Percentiles rank a stretch among this genome's conserved stretches.
Evolutionary conservation across 2,888 invertebrate genomes (phyloP).

Genomic region (Ariolimax columbianus): DNA sequence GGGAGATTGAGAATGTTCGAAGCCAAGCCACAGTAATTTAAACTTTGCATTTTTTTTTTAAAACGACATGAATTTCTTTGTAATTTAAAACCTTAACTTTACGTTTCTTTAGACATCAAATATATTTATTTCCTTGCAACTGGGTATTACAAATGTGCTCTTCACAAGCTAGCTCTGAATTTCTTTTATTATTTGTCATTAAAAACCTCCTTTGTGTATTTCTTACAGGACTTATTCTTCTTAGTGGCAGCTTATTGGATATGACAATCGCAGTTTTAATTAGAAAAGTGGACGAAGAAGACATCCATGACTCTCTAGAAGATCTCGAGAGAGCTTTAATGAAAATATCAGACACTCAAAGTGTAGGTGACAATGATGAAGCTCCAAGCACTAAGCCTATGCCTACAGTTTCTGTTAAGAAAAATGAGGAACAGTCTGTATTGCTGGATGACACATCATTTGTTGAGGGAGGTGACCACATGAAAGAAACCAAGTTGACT

Average conservation of each 20-base stretch:
- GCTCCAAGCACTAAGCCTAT: neutral
- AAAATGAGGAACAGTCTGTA: neutral
- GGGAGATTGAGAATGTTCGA: no score
- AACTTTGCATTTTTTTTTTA: no score
- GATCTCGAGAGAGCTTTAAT: slow-evolving; percentile 41
- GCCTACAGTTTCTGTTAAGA: neutral
- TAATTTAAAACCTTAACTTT: no score
- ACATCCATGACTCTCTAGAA: slow-evolving; percentile 35
- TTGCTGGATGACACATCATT: no score
- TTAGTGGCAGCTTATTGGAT: slow-evolving; percentile 28
- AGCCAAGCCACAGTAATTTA: no score
- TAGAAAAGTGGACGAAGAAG: neutral
- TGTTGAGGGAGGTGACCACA: neutral
- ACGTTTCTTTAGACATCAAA: no score
- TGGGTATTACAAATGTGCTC: no score
- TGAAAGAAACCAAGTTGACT: neutral
- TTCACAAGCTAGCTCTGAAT: neutral
- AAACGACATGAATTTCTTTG: no score
- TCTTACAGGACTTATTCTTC: slow-evolving; percentile 35
- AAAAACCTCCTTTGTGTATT: neutral
- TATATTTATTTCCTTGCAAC: no score
- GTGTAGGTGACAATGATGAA: slow-evolving; percentile 6
- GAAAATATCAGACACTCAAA: slow-evolving; percentile 10
- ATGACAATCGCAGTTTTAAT: slow-evolving; percentile 41
- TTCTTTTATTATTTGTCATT: neutral